Base-by-base conservation (phyloP, 2,888 invertebrate species). In the Pachydiplax longipennis region DNA sequence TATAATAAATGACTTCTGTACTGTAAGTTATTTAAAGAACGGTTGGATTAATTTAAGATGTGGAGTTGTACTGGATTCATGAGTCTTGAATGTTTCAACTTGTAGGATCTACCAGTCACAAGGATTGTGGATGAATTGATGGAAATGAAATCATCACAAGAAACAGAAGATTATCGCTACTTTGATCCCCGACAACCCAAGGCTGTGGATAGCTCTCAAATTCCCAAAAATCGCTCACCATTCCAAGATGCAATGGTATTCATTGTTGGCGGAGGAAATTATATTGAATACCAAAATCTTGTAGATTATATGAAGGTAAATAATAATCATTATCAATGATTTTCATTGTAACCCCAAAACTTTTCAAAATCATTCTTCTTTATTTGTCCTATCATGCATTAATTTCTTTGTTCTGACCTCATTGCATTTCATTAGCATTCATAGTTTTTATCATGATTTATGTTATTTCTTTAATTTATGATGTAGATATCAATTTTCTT, bases 211-310 rank as follows among this genome's bases (percentile, higher is more conserved):
- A 95, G 94, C 90, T 93, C 95, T 94, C 95, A 96, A 91, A 95
- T 96, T 94, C 95, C 96, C 95, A 94, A 96, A 93, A 93, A 95
- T 93, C 92, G 93, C 73, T 93, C 96, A 92, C 96, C 97, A 92
- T 98, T 98, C 94, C 97, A 97, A 93, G 98, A 98, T 94, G 98
- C 98, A 5, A 96, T 98, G 91, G 98, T 98, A 15, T 98, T 98
- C 94, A 94, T 98, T 91, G 97, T 98, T 81, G 98, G 98, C 81
- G 98, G 98, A 91, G 98, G 99, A 90, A 99, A 99, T 95, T 99
- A 99, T 93, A 99, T 99, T 93, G 99, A 99, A 94, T 99, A 99
- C 94, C 99, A 99, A 94, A 99, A 99, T 95, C 95, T 99, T 91
- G 96, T 98, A 90, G 99, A 99, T 94, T 99, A 99, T 93, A 97